Conservation (phyloP, 1,140 invertebrate genomes). For the Spodoptera frugiperda region DNA sequence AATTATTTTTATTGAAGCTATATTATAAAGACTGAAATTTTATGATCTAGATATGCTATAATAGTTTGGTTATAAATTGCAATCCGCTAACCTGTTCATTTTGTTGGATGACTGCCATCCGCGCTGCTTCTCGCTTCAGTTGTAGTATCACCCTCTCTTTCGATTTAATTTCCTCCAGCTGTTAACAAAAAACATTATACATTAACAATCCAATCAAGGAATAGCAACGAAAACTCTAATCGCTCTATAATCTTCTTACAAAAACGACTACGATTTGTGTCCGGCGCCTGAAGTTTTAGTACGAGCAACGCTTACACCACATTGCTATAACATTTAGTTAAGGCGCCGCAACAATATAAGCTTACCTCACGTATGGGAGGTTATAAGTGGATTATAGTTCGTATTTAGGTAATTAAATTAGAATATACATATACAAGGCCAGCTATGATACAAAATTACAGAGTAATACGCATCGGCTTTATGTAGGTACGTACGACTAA, state of each 20-base stretch:
- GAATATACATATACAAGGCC: not conserved
- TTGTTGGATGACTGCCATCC: conserved; percentile 58
- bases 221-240: not conserved
- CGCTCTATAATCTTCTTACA: not conserved
- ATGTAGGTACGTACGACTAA: too few relatives aligned
- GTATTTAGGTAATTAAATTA: conserved; percentile 26
- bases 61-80: not conserved
- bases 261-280: too few relatives aligned
- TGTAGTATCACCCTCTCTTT: conserved; percentile 87
- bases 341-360: not conserved
- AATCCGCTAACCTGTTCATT: conserved; percentile 78
- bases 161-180: conserved; percentile 88
- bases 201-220: not conserved
- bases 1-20: not conserved
- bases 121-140: conserved; percentile 83
- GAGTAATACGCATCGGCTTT: not conserved
- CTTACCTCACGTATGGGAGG: not conserved
- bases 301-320: not conserved
- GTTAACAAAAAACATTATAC: conserved; percentile 58
- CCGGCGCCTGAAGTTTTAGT: conserved; percentile 6
- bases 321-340: conserved; percentile 10
- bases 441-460: not conserved
- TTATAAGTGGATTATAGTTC: conserved; percentile 8
- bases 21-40: too few relatives aligned
- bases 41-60: too few relatives aligned